Evolutionary conservation across 2,888 invertebrate species (phyloP).

Genomic region (Amitus sp.): DNA sequence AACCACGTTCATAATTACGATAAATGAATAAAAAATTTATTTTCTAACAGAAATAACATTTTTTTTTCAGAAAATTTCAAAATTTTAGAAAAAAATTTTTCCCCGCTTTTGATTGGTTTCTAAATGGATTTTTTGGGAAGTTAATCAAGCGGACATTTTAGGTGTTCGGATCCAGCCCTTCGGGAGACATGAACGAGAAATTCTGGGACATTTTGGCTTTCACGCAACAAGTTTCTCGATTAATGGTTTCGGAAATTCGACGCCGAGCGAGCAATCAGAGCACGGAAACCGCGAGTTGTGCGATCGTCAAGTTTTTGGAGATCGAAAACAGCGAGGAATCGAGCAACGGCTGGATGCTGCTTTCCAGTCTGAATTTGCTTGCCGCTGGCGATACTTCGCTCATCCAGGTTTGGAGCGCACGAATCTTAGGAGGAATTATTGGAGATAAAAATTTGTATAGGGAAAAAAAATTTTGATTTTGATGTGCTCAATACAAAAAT

Average conservation of each 20-base stretch:
- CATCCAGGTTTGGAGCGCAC: conserved; percentile 79
- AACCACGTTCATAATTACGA: no score
- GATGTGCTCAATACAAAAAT: no score
- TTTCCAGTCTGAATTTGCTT: conserved; percentile 89
- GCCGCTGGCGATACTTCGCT: conserved; percentile 91
- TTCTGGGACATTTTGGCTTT: conserved; percentile 96
- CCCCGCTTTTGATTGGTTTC: no score
- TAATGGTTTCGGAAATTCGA: conserved; percentile 97
- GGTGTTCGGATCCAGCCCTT: conserved; percentile 93
- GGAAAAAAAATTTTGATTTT: no score
- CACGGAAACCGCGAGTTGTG: conserved; percentile 94
- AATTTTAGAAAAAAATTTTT: no score
- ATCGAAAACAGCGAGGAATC: conserved; percentile 94
- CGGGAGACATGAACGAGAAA: conserved; percentile 96
- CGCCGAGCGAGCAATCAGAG: conserved; percentile 96
- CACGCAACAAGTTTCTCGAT: conserved; percentile 91
- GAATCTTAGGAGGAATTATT: no score
- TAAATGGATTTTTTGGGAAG: no score
- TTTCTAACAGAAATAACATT: no score
- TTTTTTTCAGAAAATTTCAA: no score
- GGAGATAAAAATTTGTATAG: no score
- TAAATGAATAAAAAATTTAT: no score
- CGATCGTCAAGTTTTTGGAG: conserved; percentile 96
- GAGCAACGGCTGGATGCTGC: conserved; percentile 96
- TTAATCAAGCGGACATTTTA: no score